A percentile compares a stretch with the other conserved stretches of the same genome.
phyloP scores from a whole-genome alignment of 2,888 invertebrate genomes.

The Barypeithes pellucidus region DNA sequence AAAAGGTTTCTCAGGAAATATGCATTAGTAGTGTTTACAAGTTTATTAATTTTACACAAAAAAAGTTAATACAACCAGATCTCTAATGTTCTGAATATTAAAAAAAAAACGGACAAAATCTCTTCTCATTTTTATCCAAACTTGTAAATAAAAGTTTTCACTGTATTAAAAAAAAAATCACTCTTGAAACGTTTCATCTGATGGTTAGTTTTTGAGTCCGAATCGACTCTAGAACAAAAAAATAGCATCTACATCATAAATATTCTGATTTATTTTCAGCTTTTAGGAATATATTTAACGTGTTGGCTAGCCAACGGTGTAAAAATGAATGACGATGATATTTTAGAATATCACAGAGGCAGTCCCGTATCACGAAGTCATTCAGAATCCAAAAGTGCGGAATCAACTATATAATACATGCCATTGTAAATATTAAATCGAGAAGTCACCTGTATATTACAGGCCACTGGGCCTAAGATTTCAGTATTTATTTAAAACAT shows the following conservation, averaged over 20 bases:
- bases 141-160: too few relatives aligned
- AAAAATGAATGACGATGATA: conserved; percentile 71
- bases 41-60: too few relatives aligned
- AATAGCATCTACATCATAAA: background rate
- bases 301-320: conserved; percentile 88
- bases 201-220: conserved; percentile 5
- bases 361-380: background rate
- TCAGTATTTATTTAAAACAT: background rate
- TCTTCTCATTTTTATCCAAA: too few relatives aligned
- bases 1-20: too few relatives aligned
- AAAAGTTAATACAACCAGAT: too few relatives aligned
- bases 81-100: too few relatives aligned
- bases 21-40: too few relatives aligned
- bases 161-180: background rate
- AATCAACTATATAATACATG: conserved; percentile 9
- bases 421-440: too few relatives aligned
- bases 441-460: too few relatives aligned
- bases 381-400: background rate
- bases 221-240: background rate
- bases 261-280: conserved; percentile 73
- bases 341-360: conserved; percentile 21
- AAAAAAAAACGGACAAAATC: too few relatives aligned
- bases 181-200: conserved; percentile 4
- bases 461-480: background rate
- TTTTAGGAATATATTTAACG: conserved; percentile 88